Conservation (phyloP, 2,888 invertebrate species). For the Aleiodes testaceus region DNA sequence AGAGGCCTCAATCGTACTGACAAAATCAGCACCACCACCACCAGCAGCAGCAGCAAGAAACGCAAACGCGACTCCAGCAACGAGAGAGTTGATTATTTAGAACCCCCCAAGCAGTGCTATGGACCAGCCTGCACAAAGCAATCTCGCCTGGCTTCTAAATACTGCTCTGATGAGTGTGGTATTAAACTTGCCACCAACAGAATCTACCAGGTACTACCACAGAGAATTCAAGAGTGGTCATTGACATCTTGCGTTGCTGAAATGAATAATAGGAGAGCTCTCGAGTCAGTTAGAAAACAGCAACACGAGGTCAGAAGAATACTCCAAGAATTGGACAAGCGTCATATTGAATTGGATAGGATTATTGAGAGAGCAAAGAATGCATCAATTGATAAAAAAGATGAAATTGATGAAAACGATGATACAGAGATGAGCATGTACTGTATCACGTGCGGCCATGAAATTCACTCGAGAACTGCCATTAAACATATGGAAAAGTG, state of each 20-base stretch:
- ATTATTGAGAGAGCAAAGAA: conserved; percentile 86
- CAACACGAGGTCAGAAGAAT: conserved; percentile 85
- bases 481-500: conserved; percentile 99
- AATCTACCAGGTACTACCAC: conserved; percentile 90
- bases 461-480: conserved; percentile 92
- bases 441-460: conserved; percentile 97
- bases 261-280: conserved; percentile 81
- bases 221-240: conserved; percentile 95
- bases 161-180: conserved; percentile 95
- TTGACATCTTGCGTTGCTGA: conserved; percentile 90
- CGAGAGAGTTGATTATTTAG: conserved; percentile 67
- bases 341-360: conserved; percentile 85
- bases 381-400: conserved; percentile 79
- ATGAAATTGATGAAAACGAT: conserved; percentile 78
- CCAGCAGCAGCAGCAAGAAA: too few relatives aligned
- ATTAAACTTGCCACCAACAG: conserved; percentile 88
- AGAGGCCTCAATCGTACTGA: conserved; percentile 65
- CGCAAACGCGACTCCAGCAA: conserved; percentile 68
- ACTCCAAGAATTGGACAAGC: conserved; percentile 85
- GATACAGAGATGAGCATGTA: conserved; percentile 88
- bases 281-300: conserved; percentile 85
- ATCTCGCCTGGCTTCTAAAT: conserved; percentile 89
- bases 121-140: conserved; percentile 90
- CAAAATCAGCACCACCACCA: too few relatives aligned
- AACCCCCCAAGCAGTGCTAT: conserved; percentile 86